A percentile compares a stretch with the other conserved stretches of the same genome.
phyloP scores from a whole-genome alignment of 2,113 vertebrate genomes.

The Hemiscyllium ocellatum region DNA sequence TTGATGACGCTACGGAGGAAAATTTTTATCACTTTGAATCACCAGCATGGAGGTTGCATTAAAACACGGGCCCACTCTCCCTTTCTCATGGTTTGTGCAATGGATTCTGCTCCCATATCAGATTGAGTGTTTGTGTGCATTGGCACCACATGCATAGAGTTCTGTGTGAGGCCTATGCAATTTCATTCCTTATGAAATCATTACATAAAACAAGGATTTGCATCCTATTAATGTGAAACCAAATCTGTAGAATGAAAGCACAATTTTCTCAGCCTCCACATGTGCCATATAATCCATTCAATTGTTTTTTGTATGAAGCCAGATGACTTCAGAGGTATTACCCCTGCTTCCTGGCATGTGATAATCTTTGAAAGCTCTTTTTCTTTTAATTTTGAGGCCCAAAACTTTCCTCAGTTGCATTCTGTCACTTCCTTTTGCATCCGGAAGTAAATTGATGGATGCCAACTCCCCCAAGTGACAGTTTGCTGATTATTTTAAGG shows the following conservation, averaged over 20 bases:
- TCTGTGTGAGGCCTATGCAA: neutral
- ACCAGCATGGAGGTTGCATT: neutral
- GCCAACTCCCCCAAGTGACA: neutral
- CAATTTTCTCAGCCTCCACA: neutral
- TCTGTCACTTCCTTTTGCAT: neutral
- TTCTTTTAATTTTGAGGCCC: neutral
- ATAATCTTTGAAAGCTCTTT: neutral
- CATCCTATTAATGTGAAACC: neutral
- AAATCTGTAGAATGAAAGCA: neutral
- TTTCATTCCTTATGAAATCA: neutral
- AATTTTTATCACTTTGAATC: neutral
- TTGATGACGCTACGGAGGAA: neutral
- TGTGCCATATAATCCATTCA: no score
- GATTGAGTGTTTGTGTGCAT: neutral
- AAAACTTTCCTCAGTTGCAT: neutral
- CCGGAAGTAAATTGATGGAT: neutral
- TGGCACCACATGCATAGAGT: no score
- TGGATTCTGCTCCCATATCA: neutral
- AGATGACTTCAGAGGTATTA: neutral
- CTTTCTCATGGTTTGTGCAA: no score
- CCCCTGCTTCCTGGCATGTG: no score
- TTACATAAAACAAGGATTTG: neutral
- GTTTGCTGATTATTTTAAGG: neutral
- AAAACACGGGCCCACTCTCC: neutral
- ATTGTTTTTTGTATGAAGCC: neutral